Conservation (phyloP, 2,797 vertebrate genomes). For the Microctenopoma lineatum region DNA sequence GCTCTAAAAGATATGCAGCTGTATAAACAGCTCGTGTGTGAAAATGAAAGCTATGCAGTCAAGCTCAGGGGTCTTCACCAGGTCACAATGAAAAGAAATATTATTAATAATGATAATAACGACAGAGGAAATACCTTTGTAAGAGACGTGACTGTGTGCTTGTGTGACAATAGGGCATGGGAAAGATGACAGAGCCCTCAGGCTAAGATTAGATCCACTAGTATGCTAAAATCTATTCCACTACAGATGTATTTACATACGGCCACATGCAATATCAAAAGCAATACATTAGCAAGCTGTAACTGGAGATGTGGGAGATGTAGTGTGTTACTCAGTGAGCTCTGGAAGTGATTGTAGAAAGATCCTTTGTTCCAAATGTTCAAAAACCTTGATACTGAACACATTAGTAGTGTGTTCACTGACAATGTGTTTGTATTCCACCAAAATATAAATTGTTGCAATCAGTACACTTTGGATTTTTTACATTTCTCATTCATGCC, state of each 20-base stretch:
- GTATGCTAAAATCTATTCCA: conserved; percentile 25
- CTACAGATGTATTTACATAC: conserved; percentile 9
- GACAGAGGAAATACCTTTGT: conserved; percentile 68
- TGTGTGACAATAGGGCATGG: conserved; percentile 72
- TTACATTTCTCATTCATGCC: no score
- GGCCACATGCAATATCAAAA: neutral
- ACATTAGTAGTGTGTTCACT: no score
- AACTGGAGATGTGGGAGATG: neutral
- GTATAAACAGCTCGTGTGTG: conserved; percentile 78
- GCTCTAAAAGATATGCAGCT: conserved; percentile 75
- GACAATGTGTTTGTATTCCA: no score
- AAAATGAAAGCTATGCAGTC: conserved; percentile 76
- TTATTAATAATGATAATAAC: conserved; percentile 76
- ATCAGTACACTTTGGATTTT: no score
- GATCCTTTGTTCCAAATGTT: no score
- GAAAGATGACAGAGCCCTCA: conserved; percentile 65
- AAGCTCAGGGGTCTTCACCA: conserved; percentile 64
- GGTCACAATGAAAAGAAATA: conserved; percentile 68
- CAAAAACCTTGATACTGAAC: no score
- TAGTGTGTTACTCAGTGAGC: no score
- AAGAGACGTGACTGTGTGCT: conserved; percentile 59
- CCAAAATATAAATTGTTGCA: no score
- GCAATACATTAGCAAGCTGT: neutral
- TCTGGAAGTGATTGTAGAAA: no score
- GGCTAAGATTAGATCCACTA: conserved; percentile 46